A percentile compares a stretch with the other conserved stretches of the same genome.
Conservation (phyloP, 2,797 vertebrate genomes). For the Artibeus lituratus region DNA sequence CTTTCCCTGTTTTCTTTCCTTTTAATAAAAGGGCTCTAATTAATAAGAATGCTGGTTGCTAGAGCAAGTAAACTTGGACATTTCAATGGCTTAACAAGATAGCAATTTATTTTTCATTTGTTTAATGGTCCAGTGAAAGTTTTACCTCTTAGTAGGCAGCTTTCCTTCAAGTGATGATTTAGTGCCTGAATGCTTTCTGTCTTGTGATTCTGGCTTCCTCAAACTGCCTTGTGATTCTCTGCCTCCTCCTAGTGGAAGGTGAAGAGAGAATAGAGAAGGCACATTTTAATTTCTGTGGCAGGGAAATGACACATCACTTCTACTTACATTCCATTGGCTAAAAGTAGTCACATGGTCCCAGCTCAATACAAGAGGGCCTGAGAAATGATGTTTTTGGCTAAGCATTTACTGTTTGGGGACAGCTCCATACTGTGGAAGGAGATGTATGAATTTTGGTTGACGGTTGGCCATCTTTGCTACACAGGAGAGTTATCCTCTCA, state of each 20-base stretch:
- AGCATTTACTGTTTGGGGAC: neutral
- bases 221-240: neutral
- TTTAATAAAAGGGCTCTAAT: neutral
- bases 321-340: neutral
- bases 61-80: neutral
- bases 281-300: neutral
- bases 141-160: neutral
- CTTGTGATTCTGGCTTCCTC: neutral
- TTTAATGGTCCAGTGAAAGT: neutral
- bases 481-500: neutral
- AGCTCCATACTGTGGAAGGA: neutral
- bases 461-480: neutral
- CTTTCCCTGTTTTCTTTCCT: neutral
- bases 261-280: neutral
- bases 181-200: neutral
- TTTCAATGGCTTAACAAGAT: slow-evolving; percentile 1
- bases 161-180: neutral
- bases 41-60: neutral
- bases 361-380: neutral
- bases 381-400: neutral
- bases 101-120: neutral
- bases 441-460: neutral
- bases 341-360: neutral
- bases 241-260: neutral
- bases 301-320: neutral